A percentile compares a stretch with the other conserved stretches of the same genome.
Conservation (phyloP, 2,797 vertebrate genomes). For the Pipistrellus pygmaeus region DNA sequence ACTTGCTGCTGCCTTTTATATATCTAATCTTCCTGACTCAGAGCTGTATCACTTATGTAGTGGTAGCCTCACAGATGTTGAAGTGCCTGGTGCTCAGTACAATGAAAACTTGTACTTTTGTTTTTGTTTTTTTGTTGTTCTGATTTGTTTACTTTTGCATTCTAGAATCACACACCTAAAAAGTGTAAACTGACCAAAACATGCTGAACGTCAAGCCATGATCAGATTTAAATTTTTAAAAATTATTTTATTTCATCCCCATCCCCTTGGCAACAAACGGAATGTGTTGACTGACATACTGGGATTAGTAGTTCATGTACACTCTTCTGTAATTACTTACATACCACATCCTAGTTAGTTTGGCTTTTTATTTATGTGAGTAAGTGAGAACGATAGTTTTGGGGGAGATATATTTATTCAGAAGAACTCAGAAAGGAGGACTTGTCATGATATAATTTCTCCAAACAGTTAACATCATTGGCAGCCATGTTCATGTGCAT, state of each 20-base stretch:
- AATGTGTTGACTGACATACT: neutral
- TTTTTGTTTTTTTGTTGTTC: neutral
- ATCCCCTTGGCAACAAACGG: neutral
- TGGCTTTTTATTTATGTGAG: conserved; percentile 23
- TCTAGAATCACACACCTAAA: neutral
- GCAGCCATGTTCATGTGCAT: neutral
- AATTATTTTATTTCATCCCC: neutral
- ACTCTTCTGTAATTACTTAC: neutral
- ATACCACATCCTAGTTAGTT: neutral
- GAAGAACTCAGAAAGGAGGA: neutral
- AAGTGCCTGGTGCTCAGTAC: neutral
- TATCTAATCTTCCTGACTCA: conserved; percentile 1
- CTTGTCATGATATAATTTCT: neutral
- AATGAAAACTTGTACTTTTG: neutral
- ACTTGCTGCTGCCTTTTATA: neutral
- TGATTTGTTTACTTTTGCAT: neutral
- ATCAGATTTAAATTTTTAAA: neutral
- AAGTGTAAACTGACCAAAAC: neutral
- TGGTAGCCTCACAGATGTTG: neutral
- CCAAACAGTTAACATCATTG: neutral
- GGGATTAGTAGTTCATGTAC: neutral
- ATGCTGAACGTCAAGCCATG: neutral
- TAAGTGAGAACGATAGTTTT: neutral
- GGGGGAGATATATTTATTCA: neutral
- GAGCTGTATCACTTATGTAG: neutral